Conservation (phyloP, 2,113 vertebrate species). For the Axis porcinus region DNA sequence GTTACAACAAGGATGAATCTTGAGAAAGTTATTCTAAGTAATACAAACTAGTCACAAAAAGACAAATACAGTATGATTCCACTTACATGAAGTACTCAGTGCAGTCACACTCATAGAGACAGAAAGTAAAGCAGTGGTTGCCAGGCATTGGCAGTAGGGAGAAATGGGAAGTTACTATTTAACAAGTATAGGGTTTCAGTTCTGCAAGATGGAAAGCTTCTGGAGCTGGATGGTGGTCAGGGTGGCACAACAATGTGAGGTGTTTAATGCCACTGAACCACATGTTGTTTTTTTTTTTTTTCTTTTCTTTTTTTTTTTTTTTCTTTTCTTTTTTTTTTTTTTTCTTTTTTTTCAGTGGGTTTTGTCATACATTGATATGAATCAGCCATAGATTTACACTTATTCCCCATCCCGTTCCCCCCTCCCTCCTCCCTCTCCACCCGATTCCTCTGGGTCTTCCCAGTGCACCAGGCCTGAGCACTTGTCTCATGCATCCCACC, state of each 20-base stretch:
- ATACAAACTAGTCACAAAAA: background rate
- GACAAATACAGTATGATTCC: background rate
- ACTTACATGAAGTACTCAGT: background rate
- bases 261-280: background rate
- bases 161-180: background rate
- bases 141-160: background rate
- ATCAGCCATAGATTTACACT: too few relatives aligned
- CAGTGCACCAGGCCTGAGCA: too few relatives aligned
- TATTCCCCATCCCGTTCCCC: too few relatives aligned
- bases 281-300: too few relatives aligned
- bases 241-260: accelerated
- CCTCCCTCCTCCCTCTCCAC: too few relatives aligned
- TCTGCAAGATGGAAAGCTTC: background rate
- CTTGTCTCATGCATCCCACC: too few relatives aligned
- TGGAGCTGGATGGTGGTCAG: background rate
- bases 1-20: background rate
- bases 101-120: background rate
- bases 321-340: too few relatives aligned
- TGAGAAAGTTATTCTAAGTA: background rate
- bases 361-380: too few relatives aligned
- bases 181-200: background rate
- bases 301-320: too few relatives aligned
- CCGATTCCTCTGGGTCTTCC: too few relatives aligned
- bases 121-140: background rate
- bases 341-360: too few relatives aligned